Percentiles rank a stretch among this genome's conserved stretches.
Evolutionary conservation across 2,888 invertebrate species (phyloP).

Genomic region (Lingula anatina): DNA sequence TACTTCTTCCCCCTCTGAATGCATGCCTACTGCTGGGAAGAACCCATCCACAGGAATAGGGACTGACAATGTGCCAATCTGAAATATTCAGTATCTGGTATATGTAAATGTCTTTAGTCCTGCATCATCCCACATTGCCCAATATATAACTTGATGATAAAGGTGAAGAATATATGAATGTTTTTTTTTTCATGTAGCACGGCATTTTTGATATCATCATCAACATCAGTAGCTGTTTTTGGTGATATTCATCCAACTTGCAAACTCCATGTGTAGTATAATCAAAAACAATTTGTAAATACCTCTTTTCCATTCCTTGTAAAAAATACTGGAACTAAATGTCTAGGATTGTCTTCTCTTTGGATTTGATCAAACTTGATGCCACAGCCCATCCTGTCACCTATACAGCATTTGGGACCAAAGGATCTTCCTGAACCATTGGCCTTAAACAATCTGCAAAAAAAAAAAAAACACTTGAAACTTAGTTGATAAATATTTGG

Average conservation of each 20-base stretch:
- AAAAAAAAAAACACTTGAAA: background rate
- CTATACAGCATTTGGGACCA: constrained; percentile 49
- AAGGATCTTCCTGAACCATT: constrained; percentile 47
- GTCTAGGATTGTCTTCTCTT: constrained; percentile 22
- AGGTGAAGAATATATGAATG: no score
- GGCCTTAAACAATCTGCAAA: constrained; percentile 48
- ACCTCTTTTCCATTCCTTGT: constrained; percentile 55
- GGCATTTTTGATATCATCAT: no score
- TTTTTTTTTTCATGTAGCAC: no score
- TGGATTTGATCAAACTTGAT: constrained; percentile 40
- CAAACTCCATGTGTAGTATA: no score
- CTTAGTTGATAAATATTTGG: no score
- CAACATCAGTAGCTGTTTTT: no score
- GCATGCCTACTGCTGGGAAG: constrained; percentile 53
- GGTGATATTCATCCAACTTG: no score
- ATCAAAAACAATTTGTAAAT: no score
- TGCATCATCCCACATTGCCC: no score
- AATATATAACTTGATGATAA: no score
- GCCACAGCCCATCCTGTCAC: constrained; percentile 53
- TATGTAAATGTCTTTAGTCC: background rate
- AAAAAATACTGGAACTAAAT: constrained; percentile 52
- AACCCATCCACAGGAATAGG: constrained; percentile 45
- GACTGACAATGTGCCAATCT: constrained; percentile 40
- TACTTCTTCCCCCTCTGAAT: constrained; percentile 54
- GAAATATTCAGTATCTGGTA: constrained; percentile 1